A percentile compares a stretch with the other conserved stretches of the same genome.
Conservation (phyloP, 2,113 vertebrate species). For the Vicugna pacos region DNA sequence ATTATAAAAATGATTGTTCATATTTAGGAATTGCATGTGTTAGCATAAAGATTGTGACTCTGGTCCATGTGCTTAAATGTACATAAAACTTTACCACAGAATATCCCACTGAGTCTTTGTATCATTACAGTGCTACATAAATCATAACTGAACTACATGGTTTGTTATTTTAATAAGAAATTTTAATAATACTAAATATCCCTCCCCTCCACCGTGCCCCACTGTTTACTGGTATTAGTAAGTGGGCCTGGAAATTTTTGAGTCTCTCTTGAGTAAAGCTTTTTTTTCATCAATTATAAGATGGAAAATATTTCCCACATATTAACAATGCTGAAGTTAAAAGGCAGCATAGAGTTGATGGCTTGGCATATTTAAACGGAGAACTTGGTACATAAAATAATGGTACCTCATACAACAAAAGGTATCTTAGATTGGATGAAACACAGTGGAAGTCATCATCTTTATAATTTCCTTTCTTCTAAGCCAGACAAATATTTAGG, state of each 20-base stretch:
- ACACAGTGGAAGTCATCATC: background rate
- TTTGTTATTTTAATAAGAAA: background rate
- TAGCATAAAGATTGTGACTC: background rate
- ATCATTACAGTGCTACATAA: background rate
- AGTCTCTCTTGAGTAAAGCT: background rate
- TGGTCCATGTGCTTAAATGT: background rate
- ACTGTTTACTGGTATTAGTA: background rate
- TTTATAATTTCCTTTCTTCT: constrained; percentile 6
- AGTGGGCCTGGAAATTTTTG: background rate
- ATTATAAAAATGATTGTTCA: background rate
- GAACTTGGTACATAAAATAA: background rate
- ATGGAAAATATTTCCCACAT: fast-evolving
- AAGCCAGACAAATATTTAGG: background rate
- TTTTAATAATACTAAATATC: background rate
- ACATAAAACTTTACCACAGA: background rate
- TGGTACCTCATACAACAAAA: background rate
- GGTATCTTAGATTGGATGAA: background rate
- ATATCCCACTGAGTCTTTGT: background rate
- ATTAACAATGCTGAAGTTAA: background rate
- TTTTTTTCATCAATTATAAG: background rate
- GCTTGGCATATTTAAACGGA: background rate
- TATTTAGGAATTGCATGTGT: background rate
- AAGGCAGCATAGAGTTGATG: background rate
- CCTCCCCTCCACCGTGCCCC: background rate
- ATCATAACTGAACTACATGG: background rate